A percentile compares a stretch with the other conserved stretches of the same genome.
phyloP scores from a whole-genome alignment of 2,797 vertebrate genomes.

The Malurus leucopterus region DNA sequence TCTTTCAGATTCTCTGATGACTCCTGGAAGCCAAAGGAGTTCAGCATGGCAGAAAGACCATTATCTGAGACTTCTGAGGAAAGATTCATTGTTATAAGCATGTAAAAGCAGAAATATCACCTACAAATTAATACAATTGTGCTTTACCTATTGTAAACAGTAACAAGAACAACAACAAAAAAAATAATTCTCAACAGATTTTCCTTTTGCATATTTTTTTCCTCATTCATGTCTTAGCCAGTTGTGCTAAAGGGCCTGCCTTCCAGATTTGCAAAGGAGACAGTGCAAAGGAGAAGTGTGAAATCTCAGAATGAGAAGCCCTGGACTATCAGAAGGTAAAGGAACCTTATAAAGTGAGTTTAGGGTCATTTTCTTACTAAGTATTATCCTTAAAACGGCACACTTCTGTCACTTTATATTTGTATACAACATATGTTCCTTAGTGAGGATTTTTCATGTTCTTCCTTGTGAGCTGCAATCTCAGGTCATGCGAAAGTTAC shows the following conservation, averaged over 20 bases:
- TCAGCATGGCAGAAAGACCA: background rate
- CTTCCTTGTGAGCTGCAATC: background rate
- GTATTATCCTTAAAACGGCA: background rate
- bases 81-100: background rate
- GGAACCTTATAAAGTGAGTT: background rate
- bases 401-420: background rate
- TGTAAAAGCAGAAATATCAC: background rate
- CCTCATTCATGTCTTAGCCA: background rate
- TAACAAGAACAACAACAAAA: background rate
- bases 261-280: background rate
- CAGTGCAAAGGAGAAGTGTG: background rate
- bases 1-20: background rate
- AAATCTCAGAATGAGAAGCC: background rate
- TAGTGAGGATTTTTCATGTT: background rate
- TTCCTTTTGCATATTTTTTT: background rate
- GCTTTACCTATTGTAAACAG: background rate
- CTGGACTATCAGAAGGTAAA: background rate
- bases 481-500: background rate
- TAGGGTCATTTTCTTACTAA: background rate
- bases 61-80: background rate
- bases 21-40: background rate
- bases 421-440: background rate
- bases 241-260: background rate
- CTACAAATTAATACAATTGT: background rate
- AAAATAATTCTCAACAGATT: background rate